These are phyloP conservation scores for Anthopleura sola DNA, from an alignment of 64 coral and sea anemone species.

Conservation along the genomic window DNA sequence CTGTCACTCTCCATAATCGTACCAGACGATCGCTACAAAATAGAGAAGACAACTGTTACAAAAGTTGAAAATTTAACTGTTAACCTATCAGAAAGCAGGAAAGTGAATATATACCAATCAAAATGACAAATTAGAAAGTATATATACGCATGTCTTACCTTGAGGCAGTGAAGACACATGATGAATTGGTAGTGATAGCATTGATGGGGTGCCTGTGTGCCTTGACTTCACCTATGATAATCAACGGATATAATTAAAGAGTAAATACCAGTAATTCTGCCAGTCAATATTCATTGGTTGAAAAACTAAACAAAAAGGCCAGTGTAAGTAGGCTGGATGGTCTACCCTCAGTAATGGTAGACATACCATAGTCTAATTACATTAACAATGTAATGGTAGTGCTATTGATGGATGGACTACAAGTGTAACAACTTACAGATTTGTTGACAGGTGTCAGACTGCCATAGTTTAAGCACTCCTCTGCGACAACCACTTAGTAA, in stretches of 20 bases:
- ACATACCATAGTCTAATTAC: no score
- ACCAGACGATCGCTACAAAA: conserved; percentile 69
- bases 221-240: conserved; percentile 72
- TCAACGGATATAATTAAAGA: no score
- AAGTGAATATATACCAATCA: no score
- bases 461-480: conserved; percentile 90
- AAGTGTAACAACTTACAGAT: conserved; percentile 66
- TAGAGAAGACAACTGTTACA: not conserved
- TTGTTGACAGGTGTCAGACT: conserved; percentile 62
- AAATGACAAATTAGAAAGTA: no score
- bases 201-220: conserved; percentile 96
- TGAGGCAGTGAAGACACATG: conserved; percentile 92
- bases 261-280: no score
- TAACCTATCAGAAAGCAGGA: no score
- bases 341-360: no score
- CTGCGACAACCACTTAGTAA: conserved; percentile 93
- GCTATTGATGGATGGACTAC: no score
- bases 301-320: no score
- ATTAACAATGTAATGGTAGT: no score
- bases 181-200: conserved; percentile 91
- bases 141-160: conserved; percentile 40
- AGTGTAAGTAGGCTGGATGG: no score
- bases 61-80: not conserved
- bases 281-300: no score
- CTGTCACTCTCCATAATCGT: conserved; percentile 65